These are phyloP conservation scores for Campopleginae sp. DNA, from an alignment of 2,888 invertebrate genomes.

Conservation along the genomic window DNA sequence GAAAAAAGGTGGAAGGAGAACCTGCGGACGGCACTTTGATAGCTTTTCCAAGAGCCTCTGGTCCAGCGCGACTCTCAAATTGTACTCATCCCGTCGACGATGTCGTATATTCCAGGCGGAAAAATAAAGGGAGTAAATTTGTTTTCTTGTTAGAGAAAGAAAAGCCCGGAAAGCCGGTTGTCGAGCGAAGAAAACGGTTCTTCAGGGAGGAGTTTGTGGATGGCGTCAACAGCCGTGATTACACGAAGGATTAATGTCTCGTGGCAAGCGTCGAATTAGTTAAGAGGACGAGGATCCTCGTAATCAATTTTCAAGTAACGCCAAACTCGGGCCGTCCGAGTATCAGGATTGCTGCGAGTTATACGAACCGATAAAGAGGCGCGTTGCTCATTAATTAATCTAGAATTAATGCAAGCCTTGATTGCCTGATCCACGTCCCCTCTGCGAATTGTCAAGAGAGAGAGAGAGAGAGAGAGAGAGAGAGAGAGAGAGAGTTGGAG, in stretches of 20 bases:
- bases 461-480: neutral
- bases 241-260: constrained; percentile 60
- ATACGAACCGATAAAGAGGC: neutral
- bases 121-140: constrained; percentile 6
- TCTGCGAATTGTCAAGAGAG: neutral
- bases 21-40: constrained; percentile 81
- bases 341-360: neutral
- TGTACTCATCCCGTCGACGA: constrained; percentile 42
- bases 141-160: neutral
- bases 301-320: constrained; percentile 46
- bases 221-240: constrained; percentile 59
- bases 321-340: neutral
- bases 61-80: constrained; percentile 54
- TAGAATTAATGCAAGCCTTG: constrained; percentile 36
- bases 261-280: constrained; percentile 30
- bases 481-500: neutral
- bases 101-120: constrained; percentile 20
- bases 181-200: constrained; percentile 40
- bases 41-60: constrained; percentile 73
- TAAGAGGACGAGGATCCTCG: constrained; percentile 12
- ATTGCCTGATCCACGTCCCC: neutral
- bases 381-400: constrained; percentile 50
- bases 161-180: neutral
- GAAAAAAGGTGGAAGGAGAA: constrained; percentile 71
- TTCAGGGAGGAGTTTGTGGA: constrained; percentile 60